Conservation (phyloP, 2,113 vertebrate genomes). For the Podarcis raffonei region DNA sequence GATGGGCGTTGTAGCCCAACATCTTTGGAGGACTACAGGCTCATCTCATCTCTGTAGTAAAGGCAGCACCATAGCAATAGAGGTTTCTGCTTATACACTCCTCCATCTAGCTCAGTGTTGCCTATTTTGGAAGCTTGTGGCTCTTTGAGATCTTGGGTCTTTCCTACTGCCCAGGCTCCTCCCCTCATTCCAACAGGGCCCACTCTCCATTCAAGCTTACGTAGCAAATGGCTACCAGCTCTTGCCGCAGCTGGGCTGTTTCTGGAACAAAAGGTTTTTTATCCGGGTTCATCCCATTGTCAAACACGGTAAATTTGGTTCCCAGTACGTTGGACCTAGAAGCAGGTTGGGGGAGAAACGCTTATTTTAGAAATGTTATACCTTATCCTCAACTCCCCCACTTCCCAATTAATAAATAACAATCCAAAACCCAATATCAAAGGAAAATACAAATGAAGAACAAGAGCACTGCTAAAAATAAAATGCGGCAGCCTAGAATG, state of each 20-base stretch:
- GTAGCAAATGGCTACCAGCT: constrained; percentile 86
- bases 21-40: no score
- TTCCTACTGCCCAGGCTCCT: no score
- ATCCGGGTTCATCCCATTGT: constrained; percentile 85
- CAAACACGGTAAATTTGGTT: constrained; percentile 87
- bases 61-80: not conserved
- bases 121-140: not conserved
- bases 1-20: no score
- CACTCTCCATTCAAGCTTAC: constrained; percentile 71
- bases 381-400: not conserved
- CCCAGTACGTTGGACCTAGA: constrained; percentile 85
- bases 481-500: not conserved
- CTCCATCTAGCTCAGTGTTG: not conserved
- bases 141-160: not conserved
- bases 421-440: not conserved
- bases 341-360: not conserved
- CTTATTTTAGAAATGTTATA: not conserved
- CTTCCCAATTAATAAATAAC: not conserved
- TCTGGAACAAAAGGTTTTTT: constrained; percentile 81
- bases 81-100: not conserved
- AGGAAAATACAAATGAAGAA: not conserved
- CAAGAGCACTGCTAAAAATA: not conserved
- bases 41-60: no score
- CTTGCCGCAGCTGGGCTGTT: constrained; percentile 78
- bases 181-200: no score